Evolutionary conservation across 2,888 invertebrate species (phyloP), one percentile per base, ranked within the genome.

Genomic region (Drosophila cracens): DNA sequence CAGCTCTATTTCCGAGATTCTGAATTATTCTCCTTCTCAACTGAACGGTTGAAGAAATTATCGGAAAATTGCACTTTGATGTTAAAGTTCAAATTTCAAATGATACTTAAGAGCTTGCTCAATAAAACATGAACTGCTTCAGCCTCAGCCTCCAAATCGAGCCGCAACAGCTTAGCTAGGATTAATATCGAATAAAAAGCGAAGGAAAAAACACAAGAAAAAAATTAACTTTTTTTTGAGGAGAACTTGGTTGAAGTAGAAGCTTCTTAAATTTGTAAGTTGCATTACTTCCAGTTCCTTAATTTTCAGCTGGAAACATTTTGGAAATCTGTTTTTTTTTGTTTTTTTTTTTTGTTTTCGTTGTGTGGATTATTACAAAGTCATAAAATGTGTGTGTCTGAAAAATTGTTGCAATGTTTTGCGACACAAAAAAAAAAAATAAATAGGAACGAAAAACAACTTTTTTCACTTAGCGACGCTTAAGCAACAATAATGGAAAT

Each of bases 401-500:
- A 56, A 27, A 76, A 71, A 61, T 62, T 68, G 56, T 71, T 54
- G 21, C 51, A 73, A 69, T 72, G 68, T 58, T 63, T 60, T 18
- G 64, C 36, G 36, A 36, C 36, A 54, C 25, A 36, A 18, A 25
- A 34, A 25, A n/a, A 18, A 29, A n/a, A 51, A 53, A n/a, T 33
- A 16, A 29, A 1, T 21, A 21, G 8, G 21, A 53, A 34, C 21
- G 36, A 54, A 56, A 56, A 54, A 82, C 80, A 79, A 73, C 76
- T 76, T 81, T 79, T 81, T 81, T 81, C 80, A 81, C 80, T 81
- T 82, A 81, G 76, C 76, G 80, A 69, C 73, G 59, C 76, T 80
- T 76, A 76, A 79, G 54, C 76, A 80, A 76, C 76, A 80, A 79
- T 76, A 80, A 70, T 70, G 29, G 49, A 59, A 52, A 60, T 49